phyloP scores from a whole-genome alignment of 2,888 invertebrate genomes.

The Pseudococcus jackbeardsleyi region DNA sequence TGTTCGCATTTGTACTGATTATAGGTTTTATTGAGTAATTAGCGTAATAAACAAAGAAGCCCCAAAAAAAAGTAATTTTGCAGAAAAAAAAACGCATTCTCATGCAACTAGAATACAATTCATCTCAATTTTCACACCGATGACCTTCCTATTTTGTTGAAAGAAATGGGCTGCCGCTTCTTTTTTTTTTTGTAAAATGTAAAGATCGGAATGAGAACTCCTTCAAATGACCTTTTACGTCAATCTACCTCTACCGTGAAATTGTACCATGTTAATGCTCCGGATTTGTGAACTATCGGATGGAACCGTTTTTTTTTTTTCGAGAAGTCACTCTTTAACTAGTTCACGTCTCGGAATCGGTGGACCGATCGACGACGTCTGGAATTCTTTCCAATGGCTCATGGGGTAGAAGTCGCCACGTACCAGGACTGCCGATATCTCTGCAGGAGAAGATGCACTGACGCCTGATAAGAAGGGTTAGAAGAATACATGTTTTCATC shows the following conservation, averaged over 20 bases:
- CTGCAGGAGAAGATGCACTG: conserved; percentile 33
- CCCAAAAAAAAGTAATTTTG: background rate
- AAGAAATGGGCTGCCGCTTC: background rate
- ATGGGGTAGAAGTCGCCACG: conserved; percentile 9
- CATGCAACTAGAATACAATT: background rate
- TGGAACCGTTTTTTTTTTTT: conserved; percentile 34
- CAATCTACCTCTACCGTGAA: conserved; percentile 24
- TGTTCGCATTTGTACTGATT: conserved; percentile 29
- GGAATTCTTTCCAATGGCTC: background rate
- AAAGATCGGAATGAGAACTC: background rate
- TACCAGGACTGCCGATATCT: background rate
- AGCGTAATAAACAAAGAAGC: conserved; percentile 29
- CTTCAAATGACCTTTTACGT: conserved; percentile 43
- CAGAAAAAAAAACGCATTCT: background rate
- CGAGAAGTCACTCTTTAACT: conserved; percentile 26
- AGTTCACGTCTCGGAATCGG: background rate
- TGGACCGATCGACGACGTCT: conserved; percentile 35
- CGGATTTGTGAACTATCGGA: conserved; percentile 47
- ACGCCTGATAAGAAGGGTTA: conserved; percentile 51
- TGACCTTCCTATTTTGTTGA: background rate
- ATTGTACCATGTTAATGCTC: conserved; percentile 24
- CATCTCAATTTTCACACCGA: conserved; percentile 31
- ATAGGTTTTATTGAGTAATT: conserved; percentile 40
- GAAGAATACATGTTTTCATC: background rate
- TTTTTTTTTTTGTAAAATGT: background rate